Percentiles rank a stretch among this genome's conserved stretches.
These are phyloP conservation scores for Melanerpes aurifrons DNA, from an alignment of 2,113 vertebrate species.

Conservation along the genomic window DNA sequence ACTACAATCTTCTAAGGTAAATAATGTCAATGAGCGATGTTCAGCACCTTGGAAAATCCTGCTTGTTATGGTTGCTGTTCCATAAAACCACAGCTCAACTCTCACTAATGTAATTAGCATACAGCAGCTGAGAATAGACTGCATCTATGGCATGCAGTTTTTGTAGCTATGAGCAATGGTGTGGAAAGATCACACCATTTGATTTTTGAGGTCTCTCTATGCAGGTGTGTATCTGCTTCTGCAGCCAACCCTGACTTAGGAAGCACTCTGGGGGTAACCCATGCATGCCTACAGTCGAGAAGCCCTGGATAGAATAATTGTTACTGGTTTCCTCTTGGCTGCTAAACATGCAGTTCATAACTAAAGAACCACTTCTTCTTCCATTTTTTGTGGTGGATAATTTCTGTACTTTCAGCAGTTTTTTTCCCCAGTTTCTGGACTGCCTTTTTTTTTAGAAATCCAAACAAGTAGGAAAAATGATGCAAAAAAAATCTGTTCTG, in stretches of 20 bases:
- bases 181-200: background rate
- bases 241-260: background rate
- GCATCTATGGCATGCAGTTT: background rate
- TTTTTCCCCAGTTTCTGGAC: background rate
- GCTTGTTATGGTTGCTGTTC: background rate
- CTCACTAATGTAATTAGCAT: background rate
- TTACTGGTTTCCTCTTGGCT: background rate
- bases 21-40: background rate
- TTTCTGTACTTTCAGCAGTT: background rate
- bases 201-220: background rate
- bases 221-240: background rate
- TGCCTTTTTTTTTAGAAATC: background rate
- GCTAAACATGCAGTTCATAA: background rate
- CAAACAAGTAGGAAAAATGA: background rate
- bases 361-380: background rate
- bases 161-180: background rate
- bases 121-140: background rate
- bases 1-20: background rate
- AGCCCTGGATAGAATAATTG: background rate
- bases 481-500: background rate
- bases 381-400: background rate
- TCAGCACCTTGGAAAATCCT: constrained; percentile 25
- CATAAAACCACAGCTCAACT: background rate
- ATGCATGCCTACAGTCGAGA: background rate
- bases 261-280: background rate